These are phyloP conservation scores for Glaucopsyche alexis DNA, from an alignment of 2,888 invertebrate genomes.

Conservation along the genomic window DNA sequence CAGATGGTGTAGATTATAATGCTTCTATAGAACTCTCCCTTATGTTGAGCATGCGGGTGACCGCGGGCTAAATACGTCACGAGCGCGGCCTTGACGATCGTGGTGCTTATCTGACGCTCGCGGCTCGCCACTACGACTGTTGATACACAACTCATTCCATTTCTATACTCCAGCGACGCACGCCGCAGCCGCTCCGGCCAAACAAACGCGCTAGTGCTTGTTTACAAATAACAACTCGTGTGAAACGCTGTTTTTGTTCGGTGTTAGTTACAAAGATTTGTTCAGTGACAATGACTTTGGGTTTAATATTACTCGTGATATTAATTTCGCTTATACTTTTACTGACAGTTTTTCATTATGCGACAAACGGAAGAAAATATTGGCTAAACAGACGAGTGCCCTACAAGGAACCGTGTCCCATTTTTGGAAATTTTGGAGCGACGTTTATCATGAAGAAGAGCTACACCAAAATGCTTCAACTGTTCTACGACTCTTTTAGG, in stretches of 20 bases:
- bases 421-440: constrained; percentile 75
- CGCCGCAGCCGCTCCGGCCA: constrained; percentile 44
- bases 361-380: constrained; percentile 66
- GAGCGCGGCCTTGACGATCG: constrained; percentile 59
- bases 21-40: constrained; percentile 43
- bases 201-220: constrained; percentile 52
- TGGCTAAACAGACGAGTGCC: constrained; percentile 66
- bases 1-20: constrained; percentile 21
- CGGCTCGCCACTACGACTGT: constrained; percentile 27
- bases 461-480: constrained; percentile 64
- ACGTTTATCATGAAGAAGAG: constrained; percentile 64
- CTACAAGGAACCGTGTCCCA: constrained; percentile 70
- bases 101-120: constrained; percentile 66
- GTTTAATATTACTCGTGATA: constrained; percentile 52
- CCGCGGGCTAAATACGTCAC: constrained; percentile 64
- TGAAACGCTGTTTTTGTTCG: constrained; percentile 24
- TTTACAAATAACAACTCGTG: constrained; percentile 49
- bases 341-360: constrained; percentile 62
- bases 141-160: constrained; percentile 57
- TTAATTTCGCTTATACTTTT: constrained; percentile 52
- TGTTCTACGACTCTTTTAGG: constrained; percentile 61
- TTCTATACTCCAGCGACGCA: constrained; percentile 45
- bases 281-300: constrained; percentile 48
- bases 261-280: neutral
- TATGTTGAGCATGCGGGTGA: constrained; percentile 53